phyloP scores from a whole-genome alignment of 1,140 invertebrate genomes.

The Cotesia chilonis region DNA sequence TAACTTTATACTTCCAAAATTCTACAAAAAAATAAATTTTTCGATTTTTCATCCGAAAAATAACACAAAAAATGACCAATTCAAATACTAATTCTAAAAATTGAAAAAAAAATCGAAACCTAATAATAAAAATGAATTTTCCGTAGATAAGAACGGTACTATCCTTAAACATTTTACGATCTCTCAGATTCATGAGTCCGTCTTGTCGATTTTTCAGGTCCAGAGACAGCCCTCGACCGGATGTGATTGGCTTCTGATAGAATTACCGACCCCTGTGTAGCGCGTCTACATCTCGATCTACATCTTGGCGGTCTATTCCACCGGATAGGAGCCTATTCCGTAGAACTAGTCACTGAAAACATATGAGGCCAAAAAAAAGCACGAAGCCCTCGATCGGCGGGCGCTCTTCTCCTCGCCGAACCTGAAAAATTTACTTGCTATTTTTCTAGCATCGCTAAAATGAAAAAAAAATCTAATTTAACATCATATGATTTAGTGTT shows the following conservation, averaged over 20 bases:
- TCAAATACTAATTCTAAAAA: too few relatives aligned
- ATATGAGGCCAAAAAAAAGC: not conserved
- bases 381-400: not conserved
- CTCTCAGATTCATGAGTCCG: not conserved
- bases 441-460: not conserved
- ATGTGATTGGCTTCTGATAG: conserved; percentile 63
- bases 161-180: not conserved
- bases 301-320: not conserved
- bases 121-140: not conserved
- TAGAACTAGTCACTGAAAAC: conserved; percentile 19
- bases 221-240: conserved; percentile 48
- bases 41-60: too few relatives aligned
- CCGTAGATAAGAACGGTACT: too few relatives aligned
- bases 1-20: too few relatives aligned
- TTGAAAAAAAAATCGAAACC: not conserved
- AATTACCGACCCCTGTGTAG: conserved; percentile 57
- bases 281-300: conserved; percentile 9
- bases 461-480: not conserved
- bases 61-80: too few relatives aligned
- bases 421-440: conserved; percentile 44
- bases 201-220: conserved; percentile 52
- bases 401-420: not conserved
- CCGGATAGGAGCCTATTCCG: conserved; percentile 1
- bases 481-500: conserved; percentile 3
- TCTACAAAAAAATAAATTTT: too few relatives aligned